Evolutionary conservation across 2,797 vertebrate species (phyloP).

Genomic region (Allobates femoralis): DNA sequence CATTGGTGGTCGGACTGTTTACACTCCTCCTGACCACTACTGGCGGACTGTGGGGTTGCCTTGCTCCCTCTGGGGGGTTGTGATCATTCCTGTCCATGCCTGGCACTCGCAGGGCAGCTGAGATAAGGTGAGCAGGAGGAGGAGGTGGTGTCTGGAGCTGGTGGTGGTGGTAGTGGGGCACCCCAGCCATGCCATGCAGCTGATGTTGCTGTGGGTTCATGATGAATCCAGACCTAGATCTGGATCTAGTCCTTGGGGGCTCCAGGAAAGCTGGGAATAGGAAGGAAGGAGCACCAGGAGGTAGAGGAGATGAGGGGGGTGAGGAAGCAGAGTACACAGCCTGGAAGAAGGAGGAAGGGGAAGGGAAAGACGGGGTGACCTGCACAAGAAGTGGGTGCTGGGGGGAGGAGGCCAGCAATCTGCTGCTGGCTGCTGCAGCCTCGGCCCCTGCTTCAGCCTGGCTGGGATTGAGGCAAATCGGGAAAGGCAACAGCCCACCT

Average conservation of each 20-base stretch:
- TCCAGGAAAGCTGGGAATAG: slow-evolving; percentile 51
- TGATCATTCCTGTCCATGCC: slow-evolving; percentile 49
- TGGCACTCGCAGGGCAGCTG: slow-evolving; percentile 33
- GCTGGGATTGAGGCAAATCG: slow-evolving; percentile 49
- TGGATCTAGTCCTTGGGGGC: slow-evolving; percentile 63
- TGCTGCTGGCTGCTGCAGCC: slow-evolving; percentile 54
- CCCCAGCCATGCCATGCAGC: slow-evolving; percentile 41
- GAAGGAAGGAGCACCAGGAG: slow-evolving; percentile 32
- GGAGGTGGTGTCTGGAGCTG: slow-evolving; percentile 29
- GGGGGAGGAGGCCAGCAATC: slow-evolving; percentile 7
- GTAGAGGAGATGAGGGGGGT: slow-evolving; percentile 30
- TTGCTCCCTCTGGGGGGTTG: slow-evolving; percentile 45
- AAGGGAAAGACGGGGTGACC: slow-evolving; percentile 48
- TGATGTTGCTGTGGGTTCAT: slow-evolving; percentile 58
- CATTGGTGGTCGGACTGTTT: slow-evolving; percentile 47
- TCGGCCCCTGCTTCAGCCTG: slow-evolving; percentile 59
- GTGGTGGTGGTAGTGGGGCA: slow-evolving; percentile 52
- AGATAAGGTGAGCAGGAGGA: slow-evolving; percentile 5
- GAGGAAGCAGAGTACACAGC: slow-evolving; percentile 32
- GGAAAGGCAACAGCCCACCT: slow-evolving; percentile 55
- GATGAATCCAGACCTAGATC: slow-evolving; percentile 61
- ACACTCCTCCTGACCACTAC: slow-evolving; percentile 40
- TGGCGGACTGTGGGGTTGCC: slow-evolving; percentile 51
- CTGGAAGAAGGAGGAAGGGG: slow-evolving; percentile 42
- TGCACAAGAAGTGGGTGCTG: slow-evolving; percentile 50